Evolutionary conservation across 2,888 invertebrate species (phyloP).

Genomic region (Yponomeuta malinellus): DNA sequence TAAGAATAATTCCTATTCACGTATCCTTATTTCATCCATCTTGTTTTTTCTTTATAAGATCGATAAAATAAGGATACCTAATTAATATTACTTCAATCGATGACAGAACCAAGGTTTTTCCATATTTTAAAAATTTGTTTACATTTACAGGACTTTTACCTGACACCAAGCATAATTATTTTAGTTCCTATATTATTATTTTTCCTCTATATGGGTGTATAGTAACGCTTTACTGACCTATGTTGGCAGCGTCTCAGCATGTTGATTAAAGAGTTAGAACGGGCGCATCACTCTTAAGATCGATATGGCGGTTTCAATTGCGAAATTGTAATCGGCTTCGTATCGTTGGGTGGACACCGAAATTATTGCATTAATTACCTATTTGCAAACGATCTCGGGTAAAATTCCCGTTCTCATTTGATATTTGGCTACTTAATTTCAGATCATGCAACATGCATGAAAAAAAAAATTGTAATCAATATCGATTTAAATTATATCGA

Average conservation of each 20-base stretch:
- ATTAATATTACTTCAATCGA: too few relatives aligned
- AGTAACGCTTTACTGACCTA: neutral
- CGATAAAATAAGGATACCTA: too few relatives aligned
- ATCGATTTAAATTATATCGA: neutral
- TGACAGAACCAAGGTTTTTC: too few relatives aligned
- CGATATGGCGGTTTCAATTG: neutral
- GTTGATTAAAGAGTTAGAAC: neutral
- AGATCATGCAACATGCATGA: neutral
- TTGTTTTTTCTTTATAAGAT: too few relatives aligned
- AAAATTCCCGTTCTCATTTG: neutral
- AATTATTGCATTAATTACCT: neutral
- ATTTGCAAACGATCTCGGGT: neutral
- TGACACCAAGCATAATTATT: too few relatives aligned
- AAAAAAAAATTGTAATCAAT: neutral
- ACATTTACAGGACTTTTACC: too few relatives aligned
- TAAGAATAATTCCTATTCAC: too few relatives aligned
- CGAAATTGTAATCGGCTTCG: too few relatives aligned
- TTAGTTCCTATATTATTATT: too few relatives aligned
- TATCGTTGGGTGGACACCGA: neutral
- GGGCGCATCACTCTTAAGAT: neutral
- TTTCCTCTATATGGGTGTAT: neutral
- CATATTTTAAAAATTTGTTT: too few relatives aligned
- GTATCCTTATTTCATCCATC: too few relatives aligned
- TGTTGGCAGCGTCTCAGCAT: neutral
- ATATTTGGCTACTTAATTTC: neutral